These are phyloP conservation scores for Arizona elegans DNA, from an alignment of 2,113 vertebrate genomes.

Conservation along the genomic window DNA sequence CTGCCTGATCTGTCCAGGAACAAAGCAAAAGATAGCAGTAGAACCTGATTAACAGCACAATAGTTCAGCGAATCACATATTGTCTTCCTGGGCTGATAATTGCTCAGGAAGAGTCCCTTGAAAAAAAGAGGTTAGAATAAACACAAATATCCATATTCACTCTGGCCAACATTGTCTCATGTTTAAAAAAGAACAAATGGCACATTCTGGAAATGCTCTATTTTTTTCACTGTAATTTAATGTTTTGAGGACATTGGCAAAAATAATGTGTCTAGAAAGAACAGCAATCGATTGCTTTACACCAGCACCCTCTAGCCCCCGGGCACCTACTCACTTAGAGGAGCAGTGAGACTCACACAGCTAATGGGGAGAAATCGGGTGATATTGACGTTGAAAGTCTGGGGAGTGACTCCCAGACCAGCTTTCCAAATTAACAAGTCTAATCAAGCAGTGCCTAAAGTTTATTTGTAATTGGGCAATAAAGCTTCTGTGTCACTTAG, in stretches of 20 bases:
- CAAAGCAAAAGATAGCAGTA: not conserved
- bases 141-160: constrained; percentile 56
- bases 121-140: constrained; percentile 58
- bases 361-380: not conserved
- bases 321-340: not conserved
- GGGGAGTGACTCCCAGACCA: not conserved
- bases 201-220: not conserved
- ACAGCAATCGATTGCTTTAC: not conserved
- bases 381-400: not conserved
- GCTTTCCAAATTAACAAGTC: not conserved
- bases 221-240: not conserved
- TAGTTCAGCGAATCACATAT: constrained; percentile 64
- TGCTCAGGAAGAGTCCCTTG: constrained; percentile 10
- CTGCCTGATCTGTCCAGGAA: rapidly evolving
- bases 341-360: not conserved
- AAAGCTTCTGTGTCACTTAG: not conserved
- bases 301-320: not conserved
- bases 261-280: not conserved
- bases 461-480: not conserved
- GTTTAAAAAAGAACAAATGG: not conserved
- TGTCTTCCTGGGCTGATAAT: constrained; percentile 63
- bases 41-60: constrained; percentile 51
- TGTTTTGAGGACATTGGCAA: not conserved
- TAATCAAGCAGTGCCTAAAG: not conserved
- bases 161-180: constrained; percentile 63